A percentile compares a stretch with the other conserved stretches of the same genome.
Conservation (phyloP, 2,888 invertebrate species). For the Xestia c-nigrum region DNA sequence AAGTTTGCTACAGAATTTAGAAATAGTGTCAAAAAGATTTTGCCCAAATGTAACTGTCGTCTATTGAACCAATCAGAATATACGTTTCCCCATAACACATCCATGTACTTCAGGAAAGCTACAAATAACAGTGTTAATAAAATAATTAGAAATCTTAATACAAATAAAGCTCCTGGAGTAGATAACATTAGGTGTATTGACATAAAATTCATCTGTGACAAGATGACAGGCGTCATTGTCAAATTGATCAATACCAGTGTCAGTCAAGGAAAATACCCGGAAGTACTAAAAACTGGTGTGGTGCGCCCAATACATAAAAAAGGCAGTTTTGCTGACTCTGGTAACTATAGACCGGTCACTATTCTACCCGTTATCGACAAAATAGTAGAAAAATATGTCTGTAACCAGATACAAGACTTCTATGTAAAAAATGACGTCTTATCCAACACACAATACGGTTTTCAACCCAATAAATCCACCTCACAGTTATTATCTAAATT, state of each 20-base stretch:
- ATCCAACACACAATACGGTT: neutral
- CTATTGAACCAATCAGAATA: no score
- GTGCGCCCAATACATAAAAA: neutral
- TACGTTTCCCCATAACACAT: no score
- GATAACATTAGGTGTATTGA: conserved; percentile 6
- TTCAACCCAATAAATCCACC: neutral
- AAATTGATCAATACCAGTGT: conserved; percentile 7
- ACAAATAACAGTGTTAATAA: no score
- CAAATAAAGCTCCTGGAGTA: conserved; percentile 7
- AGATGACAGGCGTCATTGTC: neutral
- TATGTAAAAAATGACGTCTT: neutral
- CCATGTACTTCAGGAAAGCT: no score
- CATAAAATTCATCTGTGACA: conserved; percentile 7
- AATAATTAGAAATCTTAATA: neutral
- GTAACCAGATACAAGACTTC: conserved; percentile 1
- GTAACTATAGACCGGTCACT: neutral
- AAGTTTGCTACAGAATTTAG: no score
- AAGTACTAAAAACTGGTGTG: neutral
- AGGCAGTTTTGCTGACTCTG: neutral
- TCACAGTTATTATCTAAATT: conserved; percentile 11
- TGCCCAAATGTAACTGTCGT: no score
- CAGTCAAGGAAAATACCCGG: neutral
- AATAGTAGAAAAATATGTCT: neutral
- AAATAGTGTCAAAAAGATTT: no score
- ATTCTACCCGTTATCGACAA: conserved; percentile 2